Percentiles rank a stretch among this genome's conserved stretches.
Conservation (phyloP, 2,113 vertebrate genomes). For the Spheniscus mendiculus region DNA sequence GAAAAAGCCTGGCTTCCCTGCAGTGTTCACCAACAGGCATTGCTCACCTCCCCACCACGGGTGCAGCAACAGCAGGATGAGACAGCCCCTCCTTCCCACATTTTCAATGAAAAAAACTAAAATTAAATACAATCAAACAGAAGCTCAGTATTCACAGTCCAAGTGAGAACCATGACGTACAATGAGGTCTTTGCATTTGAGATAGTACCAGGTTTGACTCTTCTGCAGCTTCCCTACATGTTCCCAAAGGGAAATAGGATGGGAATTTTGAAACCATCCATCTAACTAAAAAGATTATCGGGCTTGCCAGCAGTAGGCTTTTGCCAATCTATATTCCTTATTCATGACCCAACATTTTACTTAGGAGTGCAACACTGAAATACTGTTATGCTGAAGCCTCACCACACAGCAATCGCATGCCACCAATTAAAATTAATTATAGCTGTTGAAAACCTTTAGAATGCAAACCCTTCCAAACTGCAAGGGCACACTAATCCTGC, state of each 20-base stretch:
- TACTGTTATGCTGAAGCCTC: background rate
- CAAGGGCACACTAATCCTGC: background rate
- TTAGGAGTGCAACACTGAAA: background rate
- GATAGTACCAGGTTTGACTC: background rate
- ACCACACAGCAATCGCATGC: background rate
- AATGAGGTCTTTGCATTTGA: background rate
- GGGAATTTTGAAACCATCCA: background rate
- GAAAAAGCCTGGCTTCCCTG: background rate
- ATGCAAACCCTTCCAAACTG: background rate
- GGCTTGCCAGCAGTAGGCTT: background rate
- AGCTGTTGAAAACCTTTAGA: slow-evolving; percentile 9
- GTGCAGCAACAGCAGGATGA: background rate
- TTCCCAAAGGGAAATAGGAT: background rate
- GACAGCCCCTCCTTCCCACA: no score
- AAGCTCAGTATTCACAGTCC: background rate
- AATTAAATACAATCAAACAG: background rate
- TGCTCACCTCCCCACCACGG: background rate
- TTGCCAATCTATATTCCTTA: background rate
- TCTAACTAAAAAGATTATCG: background rate
- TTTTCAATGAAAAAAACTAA: background rate
- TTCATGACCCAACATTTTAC: background rate
- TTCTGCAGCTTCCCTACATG: background rate
- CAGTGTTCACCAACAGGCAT: background rate
- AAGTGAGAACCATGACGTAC: background rate
- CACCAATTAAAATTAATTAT: slow-evolving; percentile 34